Evolutionary conservation across 2,797 vertebrate genomes (phyloP), one percentile per base, ranked within the genome.

Genomic region (Falco cherrug): DNA sequence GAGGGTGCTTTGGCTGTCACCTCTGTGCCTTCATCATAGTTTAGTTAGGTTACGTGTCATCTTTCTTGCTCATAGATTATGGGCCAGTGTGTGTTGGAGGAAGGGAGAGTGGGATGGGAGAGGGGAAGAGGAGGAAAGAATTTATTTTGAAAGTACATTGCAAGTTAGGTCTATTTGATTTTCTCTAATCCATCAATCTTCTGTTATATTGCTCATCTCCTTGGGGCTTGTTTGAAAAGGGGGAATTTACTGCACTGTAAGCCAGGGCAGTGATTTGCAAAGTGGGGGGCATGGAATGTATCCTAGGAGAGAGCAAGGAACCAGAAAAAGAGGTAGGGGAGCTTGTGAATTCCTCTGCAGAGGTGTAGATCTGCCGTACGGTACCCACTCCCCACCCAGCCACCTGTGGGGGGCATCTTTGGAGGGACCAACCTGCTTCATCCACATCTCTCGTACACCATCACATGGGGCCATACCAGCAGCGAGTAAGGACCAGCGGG

Each of bases 181-280:
- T 67, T 83, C 56, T 61, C 41, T 53, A 11, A 76, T 85, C 90
- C 47, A 84, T 83, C 93, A 59, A 21, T 80, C 89, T 37, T 56
- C 50, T 64, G 53, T 89, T 90, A 20, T 24, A 69, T 61, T 75
- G 84, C 89, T 81, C 78, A 73, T 1, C 54, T 92, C 84, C 87
- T 73, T 24, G 43, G 29, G 71, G 29, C 21, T 85, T 64, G 75
- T 87, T 83, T 91, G 91, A 89, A 85, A 89, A 85, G 47, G 45
- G 78, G 63, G 28, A 77, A 91, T 96, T 95, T 94, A 87, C 87
- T 89, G 84, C 92, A 92, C 86, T 90, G 88, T 94, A 90, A 93
- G 86, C 18, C 71, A 50, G 39, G 73, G 50, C 33, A 60, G 85
- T 39, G 69, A 86, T 84, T 60, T 68, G 63, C 76, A 47, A 74